Evolutionary conservation across 2,888 invertebrate genomes (phyloP), one percentile per base, ranked within the genome.

Genomic region (Deilephila porcellus): DNA sequence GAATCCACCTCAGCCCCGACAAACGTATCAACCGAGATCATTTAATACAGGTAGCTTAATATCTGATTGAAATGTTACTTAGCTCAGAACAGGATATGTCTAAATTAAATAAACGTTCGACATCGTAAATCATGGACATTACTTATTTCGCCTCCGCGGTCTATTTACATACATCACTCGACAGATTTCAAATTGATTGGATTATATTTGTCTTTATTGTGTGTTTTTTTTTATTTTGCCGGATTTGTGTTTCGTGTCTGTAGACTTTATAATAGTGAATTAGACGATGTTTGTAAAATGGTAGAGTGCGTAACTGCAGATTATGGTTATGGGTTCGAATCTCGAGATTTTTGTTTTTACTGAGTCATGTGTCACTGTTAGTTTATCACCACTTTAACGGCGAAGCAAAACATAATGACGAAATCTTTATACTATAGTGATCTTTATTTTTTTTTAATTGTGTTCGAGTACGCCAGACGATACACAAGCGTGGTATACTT

Each of bases 51-150:
- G 73, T 72, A 74, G 74, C 78, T 74, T 74, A 79, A 79, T 79
- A 79, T 79, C 79, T 77, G 79, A 79, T 79, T 79, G 76, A 79
- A 76, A 76, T 71, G 77, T 77, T 74, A 76, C 74, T 74, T 67
- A 20, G 72, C 73, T 70, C 73, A 25, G 72, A 67, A 73, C 80
- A 78, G 77, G 80, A 80, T 77, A 77, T 78, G 63, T 77, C 73
- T 76, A 74, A 76, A 78, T 77, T 76, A 77, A 77, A 76, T 72
- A 76, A 78, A 76, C 74, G 76, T 71, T 59, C 53, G 74, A 70
- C 73, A 71, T 73, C 74, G 76, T 77, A 75, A 74, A 76, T 78
- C 76, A 74, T 62, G 34, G n/a, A 37, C 74, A 74, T 76, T 76
- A 73, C 76, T 71, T 73, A 74, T 70, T 32, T 52, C 53, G 60